phyloP scores from a whole-genome alignment of 2,797 vertebrate genomes.

The Oryzias sinensis region DNA sequence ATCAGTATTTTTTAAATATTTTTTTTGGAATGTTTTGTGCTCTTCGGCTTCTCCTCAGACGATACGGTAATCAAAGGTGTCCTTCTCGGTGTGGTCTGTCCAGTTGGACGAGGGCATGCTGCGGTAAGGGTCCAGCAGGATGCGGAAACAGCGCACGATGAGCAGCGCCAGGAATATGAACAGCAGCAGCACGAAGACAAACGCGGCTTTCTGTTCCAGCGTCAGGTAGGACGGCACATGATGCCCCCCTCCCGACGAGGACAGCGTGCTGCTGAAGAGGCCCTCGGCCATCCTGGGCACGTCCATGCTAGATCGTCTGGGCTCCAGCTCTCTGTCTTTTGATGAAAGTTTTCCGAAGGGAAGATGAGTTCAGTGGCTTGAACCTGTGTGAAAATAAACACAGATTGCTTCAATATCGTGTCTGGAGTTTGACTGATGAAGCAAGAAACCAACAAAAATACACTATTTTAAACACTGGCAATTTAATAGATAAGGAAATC shows the following conservation, averaged over 20 bases:
- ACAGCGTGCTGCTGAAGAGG: conserved; percentile 79
- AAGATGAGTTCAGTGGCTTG: conserved; percentile 26
- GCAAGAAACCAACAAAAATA: conserved; percentile 7
- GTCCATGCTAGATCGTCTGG: conserved; percentile 66
- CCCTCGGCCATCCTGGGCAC: conserved; percentile 78
- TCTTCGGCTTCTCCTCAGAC: conserved; percentile 61
- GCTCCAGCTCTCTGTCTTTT: conserved; percentile 62
- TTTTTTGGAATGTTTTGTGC: background rate
- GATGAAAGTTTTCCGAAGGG: conserved; percentile 36
- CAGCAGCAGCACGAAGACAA: conserved; percentile 84
- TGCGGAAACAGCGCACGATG: conserved; percentile 85
- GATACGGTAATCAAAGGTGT: conserved; percentile 85
- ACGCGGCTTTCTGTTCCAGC: conserved; percentile 84
- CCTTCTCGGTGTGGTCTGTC: conserved; percentile 88
- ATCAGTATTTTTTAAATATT: conserved; percentile 10
- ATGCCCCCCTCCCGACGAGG: conserved; percentile 71
- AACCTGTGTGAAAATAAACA: conserved; percentile 55
- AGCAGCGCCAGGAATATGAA: conserved; percentile 86
- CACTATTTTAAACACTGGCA: no score
- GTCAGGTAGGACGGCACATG: conserved; percentile 76
- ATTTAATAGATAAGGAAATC: background rate
- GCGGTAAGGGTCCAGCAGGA: conserved; percentile 86
- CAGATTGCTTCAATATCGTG: conserved; percentile 26
- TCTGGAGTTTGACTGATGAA: conserved; percentile 10
- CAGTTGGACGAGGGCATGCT: conserved; percentile 87